Evolutionary conservation across 35 echinoderm and acorn worm species (phyloP).

Genomic region (Acanthaster planci): DNA sequence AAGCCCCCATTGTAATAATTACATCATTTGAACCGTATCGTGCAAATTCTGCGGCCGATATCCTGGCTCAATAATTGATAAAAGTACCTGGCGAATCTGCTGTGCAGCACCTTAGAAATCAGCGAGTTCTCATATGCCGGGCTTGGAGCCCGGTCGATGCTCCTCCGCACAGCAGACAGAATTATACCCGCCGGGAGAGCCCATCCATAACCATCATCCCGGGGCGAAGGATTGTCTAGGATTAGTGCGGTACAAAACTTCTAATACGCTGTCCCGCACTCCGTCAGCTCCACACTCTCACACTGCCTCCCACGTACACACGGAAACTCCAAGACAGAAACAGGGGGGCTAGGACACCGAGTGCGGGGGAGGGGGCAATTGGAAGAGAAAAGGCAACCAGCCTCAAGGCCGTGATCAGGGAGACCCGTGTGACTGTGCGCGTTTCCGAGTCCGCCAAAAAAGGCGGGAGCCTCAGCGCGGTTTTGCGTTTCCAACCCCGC

Average conservation of each 20-base stretch:
- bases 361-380: background rate
- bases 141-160: background rate
- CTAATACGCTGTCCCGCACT: constrained; percentile 4
- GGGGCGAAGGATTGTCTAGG: background rate
- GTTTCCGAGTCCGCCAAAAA: background rate
- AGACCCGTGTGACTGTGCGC: background rate
- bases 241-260: background rate
- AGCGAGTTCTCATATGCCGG: too few relatives aligned
- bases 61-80: too few relatives aligned
- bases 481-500: constrained; percentile 23
- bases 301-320: background rate
- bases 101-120: too few relatives aligned
- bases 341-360: background rate
- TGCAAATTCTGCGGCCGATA: too few relatives aligned
- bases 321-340: background rate
- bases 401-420: too few relatives aligned
- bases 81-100: too few relatives aligned
- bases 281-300: background rate
- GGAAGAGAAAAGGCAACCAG: too few relatives aligned
- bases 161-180: background rate
- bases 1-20: too few relatives aligned
- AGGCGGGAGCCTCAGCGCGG: background rate
- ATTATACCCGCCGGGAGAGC: background rate
- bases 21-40: too few relatives aligned
- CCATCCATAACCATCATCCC: constrained; percentile 30